Conservation (phyloP, 2,888 invertebrate species). For the Girardia tigrina region DNA sequence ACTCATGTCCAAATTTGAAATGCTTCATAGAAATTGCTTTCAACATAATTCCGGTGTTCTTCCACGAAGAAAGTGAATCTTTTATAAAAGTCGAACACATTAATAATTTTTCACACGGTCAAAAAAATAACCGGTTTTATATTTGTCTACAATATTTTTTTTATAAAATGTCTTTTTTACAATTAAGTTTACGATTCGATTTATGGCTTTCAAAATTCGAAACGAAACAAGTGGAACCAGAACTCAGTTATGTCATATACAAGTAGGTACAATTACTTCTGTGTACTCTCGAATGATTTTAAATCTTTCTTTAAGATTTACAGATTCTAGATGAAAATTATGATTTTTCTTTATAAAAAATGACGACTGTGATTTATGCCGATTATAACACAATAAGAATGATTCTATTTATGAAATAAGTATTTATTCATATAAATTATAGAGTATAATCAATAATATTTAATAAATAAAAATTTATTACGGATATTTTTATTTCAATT, state of each 20-base stretch:
- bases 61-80: neutral
- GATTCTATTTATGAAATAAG: too few relatives aligned
- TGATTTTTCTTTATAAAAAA: too few relatives aligned
- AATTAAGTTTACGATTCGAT: neutral
- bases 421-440: too few relatives aligned
- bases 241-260: neutral
- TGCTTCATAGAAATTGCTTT: conserved; percentile 6
- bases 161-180: neutral
- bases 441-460: too few relatives aligned
- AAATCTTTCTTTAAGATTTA: too few relatives aligned
- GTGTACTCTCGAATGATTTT: too few relatives aligned
- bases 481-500: too few relatives aligned
- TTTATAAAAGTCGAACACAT: neutral
- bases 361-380: too few relatives aligned
- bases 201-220: neutral
- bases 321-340: too few relatives aligned
- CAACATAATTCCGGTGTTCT: neutral
- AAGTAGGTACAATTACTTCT: too few relatives aligned
- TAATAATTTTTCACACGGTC: neutral
- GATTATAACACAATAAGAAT: too few relatives aligned
- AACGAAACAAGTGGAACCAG: neutral
- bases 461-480: too few relatives aligned
- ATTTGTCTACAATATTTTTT: neutral
- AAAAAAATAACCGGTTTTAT: neutral
- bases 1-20: neutral